These are phyloP conservation scores for Perccottus glenii DNA, from an alignment of 2,113 vertebrate genomes.

Conservation along the genomic window DNA sequence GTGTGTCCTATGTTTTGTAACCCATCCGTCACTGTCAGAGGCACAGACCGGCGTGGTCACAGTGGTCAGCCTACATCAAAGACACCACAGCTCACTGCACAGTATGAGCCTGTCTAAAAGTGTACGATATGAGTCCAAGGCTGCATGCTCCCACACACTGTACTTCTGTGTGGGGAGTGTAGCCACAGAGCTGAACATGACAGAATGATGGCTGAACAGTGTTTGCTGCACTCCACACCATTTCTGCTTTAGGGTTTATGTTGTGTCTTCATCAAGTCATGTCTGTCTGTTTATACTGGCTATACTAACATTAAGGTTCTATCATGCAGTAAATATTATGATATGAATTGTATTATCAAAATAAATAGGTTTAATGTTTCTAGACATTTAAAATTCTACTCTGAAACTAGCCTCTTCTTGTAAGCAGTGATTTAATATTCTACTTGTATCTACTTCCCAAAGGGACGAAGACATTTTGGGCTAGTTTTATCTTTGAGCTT, in stretches of 20 bases:
- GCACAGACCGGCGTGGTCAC: constrained; percentile 29
- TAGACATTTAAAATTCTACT: neutral
- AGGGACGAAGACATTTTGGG: constrained; percentile 40
- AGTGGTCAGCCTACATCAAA: constrained; percentile 33
- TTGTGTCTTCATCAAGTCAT: too few relatives aligned
- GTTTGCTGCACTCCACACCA: constrained; percentile 6
- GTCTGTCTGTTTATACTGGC: too few relatives aligned
- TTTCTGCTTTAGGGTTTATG: too few relatives aligned
- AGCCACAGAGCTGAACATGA: constrained; percentile 36
- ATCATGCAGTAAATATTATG: too few relatives aligned
- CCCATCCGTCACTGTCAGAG: constrained; percentile 62
- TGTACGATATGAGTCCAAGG: constrained; percentile 8
- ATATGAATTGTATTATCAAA: too few relatives aligned
- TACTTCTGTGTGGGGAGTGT: neutral
- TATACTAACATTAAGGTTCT: too few relatives aligned
- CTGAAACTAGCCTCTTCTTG: neutral
- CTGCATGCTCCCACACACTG: constrained; percentile 5
- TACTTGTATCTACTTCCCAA: constrained; percentile 37
- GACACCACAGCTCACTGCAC: constrained; percentile 10
- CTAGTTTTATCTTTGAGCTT: constrained; percentile 36
- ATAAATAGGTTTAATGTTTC: neutral
- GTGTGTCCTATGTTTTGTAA: constrained; percentile 20
- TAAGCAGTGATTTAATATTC: constrained; percentile 28
- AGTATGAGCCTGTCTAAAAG: constrained; percentile 17
- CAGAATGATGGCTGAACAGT: constrained; percentile 16